Percentiles rank a stretch among this genome's conserved stretches.
phyloP scores from a whole-genome alignment of 2,888 invertebrate species.

The Griposia aprilina region DNA sequence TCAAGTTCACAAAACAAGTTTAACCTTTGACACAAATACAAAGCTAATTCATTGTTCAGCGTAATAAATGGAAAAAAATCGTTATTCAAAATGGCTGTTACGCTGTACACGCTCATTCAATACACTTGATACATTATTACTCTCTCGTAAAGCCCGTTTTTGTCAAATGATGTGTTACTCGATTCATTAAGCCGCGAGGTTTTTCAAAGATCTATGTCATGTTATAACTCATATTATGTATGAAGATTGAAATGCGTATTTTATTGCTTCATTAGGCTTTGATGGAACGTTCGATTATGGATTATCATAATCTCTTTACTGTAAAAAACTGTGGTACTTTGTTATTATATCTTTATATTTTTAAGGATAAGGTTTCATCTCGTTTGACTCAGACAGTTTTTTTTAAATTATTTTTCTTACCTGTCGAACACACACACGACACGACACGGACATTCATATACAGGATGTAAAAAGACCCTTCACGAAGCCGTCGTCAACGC shows the following conservation, averaged over 20 bases:
- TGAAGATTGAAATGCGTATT: slow-evolving; percentile 31
- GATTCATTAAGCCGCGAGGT: slow-evolving; percentile 12
- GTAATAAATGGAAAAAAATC: slow-evolving; percentile 9
- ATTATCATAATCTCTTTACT: slow-evolving; percentile 2
- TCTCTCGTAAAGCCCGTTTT: slow-evolving; percentile 23
- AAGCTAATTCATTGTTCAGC: slow-evolving; percentile 13
- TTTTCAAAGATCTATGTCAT: slow-evolving; percentile 24
- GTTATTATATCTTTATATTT: too few relatives aligned
- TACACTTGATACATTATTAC: slow-evolving; percentile 40
- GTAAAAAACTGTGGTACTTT: too few relatives aligned
- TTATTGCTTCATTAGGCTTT: slow-evolving; percentile 31
- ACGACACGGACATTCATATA: too few relatives aligned
- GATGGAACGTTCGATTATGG: slow-evolving; percentile 4
- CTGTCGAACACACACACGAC: too few relatives aligned
- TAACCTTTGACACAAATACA: slow-evolving; percentile 7
- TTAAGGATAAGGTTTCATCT: too few relatives aligned
- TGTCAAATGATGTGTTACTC: slow-evolving; percentile 52
- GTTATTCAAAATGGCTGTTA: slow-evolving; percentile 24
- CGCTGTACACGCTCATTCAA: slow-evolving; percentile 28
- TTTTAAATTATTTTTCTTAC: too few relatives aligned
- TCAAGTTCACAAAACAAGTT: slow-evolving; percentile 20
- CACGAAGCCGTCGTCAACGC: too few relatives aligned
- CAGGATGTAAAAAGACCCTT: too few relatives aligned
- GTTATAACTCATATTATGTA: slow-evolving; percentile 18
- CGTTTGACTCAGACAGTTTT: too few relatives aligned